Evolutionary conservation across 2,113 vertebrate species (phyloP).

Genomic region (Lamprologus ornatipinnis): DNA sequence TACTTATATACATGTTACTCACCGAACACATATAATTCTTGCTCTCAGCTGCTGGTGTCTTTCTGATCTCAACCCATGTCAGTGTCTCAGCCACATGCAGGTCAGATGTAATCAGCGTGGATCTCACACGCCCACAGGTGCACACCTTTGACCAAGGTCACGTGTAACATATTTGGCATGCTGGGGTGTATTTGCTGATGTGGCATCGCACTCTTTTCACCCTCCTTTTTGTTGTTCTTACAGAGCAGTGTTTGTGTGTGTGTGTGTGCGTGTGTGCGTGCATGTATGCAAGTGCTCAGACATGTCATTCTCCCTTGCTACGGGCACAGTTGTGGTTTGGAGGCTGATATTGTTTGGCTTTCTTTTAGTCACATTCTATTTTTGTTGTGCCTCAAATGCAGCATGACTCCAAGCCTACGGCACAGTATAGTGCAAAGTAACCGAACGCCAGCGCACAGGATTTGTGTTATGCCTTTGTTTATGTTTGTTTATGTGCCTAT

Average conservation of each 20-base stretch:
- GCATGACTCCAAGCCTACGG: constrained; percentile 32
- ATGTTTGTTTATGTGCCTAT: constrained; percentile 14
- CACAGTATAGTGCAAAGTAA: constrained; percentile 12
- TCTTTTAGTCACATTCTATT: constrained; percentile 55
- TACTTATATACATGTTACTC: background rate
- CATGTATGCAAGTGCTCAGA: background rate
- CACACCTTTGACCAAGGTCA: constrained; percentile 38
- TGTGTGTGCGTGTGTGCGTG: background rate
- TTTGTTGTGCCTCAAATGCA: constrained; percentile 46
- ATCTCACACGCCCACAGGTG: background rate
- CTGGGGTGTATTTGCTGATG: constrained; percentile 17
- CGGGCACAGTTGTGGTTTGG: constrained; percentile 32
- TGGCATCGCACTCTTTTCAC: background rate
- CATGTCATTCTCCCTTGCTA: constrained; percentile 26
- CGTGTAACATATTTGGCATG: background rate
- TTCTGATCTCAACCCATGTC: background rate
- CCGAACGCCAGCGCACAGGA: background rate
- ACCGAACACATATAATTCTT: background rate
- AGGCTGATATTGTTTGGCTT: constrained; percentile 45
- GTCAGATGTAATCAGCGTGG: constrained; percentile 10
- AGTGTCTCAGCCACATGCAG: constrained; percentile 11
- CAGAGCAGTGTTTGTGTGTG: background rate
- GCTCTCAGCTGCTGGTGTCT: background rate
- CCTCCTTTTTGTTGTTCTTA: background rate
- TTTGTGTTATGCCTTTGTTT: constrained; percentile 21